Conservation (phyloP, 2,797 vertebrate species). For the Phrynocephalus vlangalii region DNA sequence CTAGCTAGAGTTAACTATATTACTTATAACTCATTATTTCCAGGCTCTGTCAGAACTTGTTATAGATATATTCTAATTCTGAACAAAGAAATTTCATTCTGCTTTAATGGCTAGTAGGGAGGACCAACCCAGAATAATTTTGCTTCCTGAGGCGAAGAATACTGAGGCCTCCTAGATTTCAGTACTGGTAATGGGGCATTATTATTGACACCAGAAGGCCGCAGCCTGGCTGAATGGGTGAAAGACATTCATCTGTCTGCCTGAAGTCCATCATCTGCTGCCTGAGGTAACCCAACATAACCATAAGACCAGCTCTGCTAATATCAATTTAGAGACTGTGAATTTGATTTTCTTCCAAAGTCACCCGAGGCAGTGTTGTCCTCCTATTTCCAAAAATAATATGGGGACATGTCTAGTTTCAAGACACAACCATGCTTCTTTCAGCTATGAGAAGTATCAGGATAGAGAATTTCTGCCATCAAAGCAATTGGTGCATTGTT, state of each 20-base stretch:
- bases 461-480: neutral
- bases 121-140: too few species aligned
- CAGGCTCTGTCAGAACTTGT: neutral
- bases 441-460: neutral
- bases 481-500: neutral
- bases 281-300: neutral
- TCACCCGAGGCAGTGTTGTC: neutral
- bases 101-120: neutral
- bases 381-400: neutral
- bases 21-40: too few species aligned
- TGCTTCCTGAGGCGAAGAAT: too few species aligned
- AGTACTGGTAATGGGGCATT: neutral
- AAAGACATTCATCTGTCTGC: neutral
- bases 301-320: neutral
- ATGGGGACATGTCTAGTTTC: neutral
- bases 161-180: too few species aligned
- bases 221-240: neutral
- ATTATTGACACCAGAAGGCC: neutral
- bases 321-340: neutral
- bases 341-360: neutral
- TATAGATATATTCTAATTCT: neutral
- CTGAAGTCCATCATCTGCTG: too few species aligned
- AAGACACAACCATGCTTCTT: neutral
- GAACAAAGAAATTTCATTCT: neutral
- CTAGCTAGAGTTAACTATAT: too few species aligned